Evolutionary conservation across 2,888 invertebrate species (phyloP), one percentile per base, ranked within the genome.

Genomic region (Digitonthophagus gazella): DNA sequence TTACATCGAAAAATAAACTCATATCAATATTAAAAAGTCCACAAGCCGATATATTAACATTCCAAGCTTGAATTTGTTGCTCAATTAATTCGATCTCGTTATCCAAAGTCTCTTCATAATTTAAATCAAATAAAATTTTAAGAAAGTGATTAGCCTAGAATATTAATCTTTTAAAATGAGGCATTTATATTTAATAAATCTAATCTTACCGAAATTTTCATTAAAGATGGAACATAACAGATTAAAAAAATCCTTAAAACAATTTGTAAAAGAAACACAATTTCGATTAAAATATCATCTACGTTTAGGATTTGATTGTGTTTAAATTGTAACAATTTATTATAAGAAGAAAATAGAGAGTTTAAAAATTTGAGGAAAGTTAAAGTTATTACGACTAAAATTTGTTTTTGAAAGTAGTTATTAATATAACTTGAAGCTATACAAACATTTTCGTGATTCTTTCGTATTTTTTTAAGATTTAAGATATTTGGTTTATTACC

Each of bases 321-420:
- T 44, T 44, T 18, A 15, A 22, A 54, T 15, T 28, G 65, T 28
- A 28, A 58, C 16, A 67, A 20, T 58, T 57, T 58, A 11, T 18
- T 58, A 16, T 67, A 67, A 8, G 58, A 58, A 58, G 15, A 58
- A 58, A 58, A 67, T 56, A 58, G 16, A 15, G 22, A 58, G 14
- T 20, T 58, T 14, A 58, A 20, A 15, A 67, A 58, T 14, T 15
- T 4, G n/a, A 67, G 22, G 8, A 67, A 67, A 58, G 58, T 56
- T 8, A 16, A 14, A 8, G 58, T 20, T 8, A 58, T 58, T 19
- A 67, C 44, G 4, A 22, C n/a, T 18, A 67, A 15, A n/a, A 67
- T 14, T 58, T 67, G 67, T 55, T 58, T 18, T 14, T 22, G 58
- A 18, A 67, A 67, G 16, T 20, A 54, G 1, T 18, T 14, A 28